Evolutionary conservation across 2,113 vertebrate genomes (phyloP).

Genomic region (Paralichthys olivaceus): DNA sequence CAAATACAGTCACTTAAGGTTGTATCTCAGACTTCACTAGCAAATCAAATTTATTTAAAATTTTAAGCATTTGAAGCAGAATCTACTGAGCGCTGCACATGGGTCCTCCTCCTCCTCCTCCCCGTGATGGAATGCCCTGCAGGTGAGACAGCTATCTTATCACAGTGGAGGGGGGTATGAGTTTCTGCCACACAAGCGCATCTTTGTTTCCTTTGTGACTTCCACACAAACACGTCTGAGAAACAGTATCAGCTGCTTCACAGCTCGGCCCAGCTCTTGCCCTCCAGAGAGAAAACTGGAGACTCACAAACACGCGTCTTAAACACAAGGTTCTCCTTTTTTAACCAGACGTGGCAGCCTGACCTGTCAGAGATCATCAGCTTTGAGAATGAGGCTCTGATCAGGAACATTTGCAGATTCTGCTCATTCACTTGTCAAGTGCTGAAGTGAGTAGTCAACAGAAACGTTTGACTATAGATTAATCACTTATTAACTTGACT

Average conservation of each 20-base stretch:
- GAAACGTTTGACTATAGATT: not conserved
- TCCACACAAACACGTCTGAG: slow-evolving; percentile 58
- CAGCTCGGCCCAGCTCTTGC: slow-evolving; percentile 26
- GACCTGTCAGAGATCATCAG: not conserved
- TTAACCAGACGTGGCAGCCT: not conserved
- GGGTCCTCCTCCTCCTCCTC: slow-evolving; percentile 5
- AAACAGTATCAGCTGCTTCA: slow-evolving; percentile 71
- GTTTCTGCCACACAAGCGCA: slow-evolving; percentile 65
- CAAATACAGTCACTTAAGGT: not conserved
- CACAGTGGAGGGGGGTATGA: slow-evolving; percentile 41
- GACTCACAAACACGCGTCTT: slow-evolving; percentile 10
- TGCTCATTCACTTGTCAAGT: not conserved
- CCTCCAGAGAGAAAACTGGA: slow-evolving; percentile 22
- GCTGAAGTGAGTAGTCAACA: not conserved
- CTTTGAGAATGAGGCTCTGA: not conserved
- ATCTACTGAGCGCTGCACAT: not conserved
- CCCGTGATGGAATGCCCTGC: slow-evolving; percentile 61
- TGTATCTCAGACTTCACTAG: not conserved
- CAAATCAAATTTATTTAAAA: not conserved
- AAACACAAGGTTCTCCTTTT: slow-evolving; percentile 8
- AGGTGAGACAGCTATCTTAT: slow-evolving; percentile 71
- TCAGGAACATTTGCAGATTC: not conserved
- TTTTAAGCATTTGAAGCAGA: not conserved
- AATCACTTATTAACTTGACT: not conserved
- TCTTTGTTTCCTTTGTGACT: slow-evolving; percentile 64